Percentiles rank a stretch among this genome's conserved stretches.
These are phyloP conservation scores for Habroteleia sp. DNA, from an alignment of 2,888 invertebrate genomes.

Conservation along the genomic window DNA sequence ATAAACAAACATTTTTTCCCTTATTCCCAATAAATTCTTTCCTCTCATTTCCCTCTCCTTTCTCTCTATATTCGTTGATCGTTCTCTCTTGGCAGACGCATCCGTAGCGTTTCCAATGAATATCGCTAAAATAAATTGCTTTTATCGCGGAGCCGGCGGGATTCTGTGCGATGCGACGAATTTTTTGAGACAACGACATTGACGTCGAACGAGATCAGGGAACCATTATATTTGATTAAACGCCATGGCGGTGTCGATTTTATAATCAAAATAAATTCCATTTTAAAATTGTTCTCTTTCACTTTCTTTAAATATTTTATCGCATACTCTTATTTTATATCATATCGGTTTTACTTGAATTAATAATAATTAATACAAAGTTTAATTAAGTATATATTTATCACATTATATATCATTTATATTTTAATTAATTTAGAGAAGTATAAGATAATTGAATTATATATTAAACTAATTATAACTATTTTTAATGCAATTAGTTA, in stretches of 20 bases:
- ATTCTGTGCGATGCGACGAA: conserved; percentile 39
- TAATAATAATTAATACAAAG: too few relatives aligned
- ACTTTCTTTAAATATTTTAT: too few relatives aligned
- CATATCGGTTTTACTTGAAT: too few relatives aligned
- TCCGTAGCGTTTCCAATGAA: conserved; percentile 49
- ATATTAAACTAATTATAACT: too few relatives aligned
- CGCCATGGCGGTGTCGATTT: conserved; percentile 28
- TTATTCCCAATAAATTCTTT: conserved; percentile 43
- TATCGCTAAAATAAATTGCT: conserved; percentile 60
- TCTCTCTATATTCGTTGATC: conserved; percentile 21
- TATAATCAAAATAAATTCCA: conserved; percentile 22
- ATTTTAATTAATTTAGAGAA: too few relatives aligned
- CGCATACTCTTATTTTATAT: too few relatives aligned
- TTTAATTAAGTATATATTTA: too few relatives aligned
- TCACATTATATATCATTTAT: too few relatives aligned
- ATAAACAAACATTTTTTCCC: conserved; percentile 52
- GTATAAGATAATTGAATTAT: too few relatives aligned
- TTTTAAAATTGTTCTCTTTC: too few relatives aligned
- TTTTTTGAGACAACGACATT: conserved; percentile 38
- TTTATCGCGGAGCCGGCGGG: conserved; percentile 34
- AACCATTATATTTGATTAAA: conserved; percentile 50
- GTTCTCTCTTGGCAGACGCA: conserved; percentile 47
- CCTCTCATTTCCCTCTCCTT: conserved; percentile 19
- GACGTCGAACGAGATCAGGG: conserved; percentile 12
- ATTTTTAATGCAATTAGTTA: too few relatives aligned